Percentiles rank a stretch among this genome's conserved stretches.
Evolutionary conservation across 2,113 vertebrate species (phyloP).

Genomic region (Daboia siamensis): DNA sequence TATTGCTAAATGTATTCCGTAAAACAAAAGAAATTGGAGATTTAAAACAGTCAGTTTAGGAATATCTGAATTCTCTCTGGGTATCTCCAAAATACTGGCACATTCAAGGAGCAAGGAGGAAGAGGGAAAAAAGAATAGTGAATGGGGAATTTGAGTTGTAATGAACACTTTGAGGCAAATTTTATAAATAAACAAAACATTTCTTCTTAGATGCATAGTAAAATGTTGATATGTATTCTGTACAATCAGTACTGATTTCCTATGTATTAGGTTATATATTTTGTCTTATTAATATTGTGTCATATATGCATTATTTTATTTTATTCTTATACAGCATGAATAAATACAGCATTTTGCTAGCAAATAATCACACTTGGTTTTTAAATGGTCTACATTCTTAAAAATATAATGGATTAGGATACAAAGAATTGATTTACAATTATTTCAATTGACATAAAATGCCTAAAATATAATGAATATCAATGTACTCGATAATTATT

Average conservation of each 20-base stretch:
- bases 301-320: neutral
- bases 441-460: neutral
- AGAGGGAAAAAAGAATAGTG: neutral
- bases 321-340: neutral
- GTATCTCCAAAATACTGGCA: neutral
- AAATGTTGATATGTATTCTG: neutral
- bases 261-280: neutral
- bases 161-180: neutral
- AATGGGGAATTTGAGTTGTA: neutral
- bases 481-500: neutral
- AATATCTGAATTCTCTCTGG: neutral
- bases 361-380: neutral
- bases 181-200: neutral
- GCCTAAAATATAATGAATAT: neutral
- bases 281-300: neutral
- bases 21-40: neutral
- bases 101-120: neutral
- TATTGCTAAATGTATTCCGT: neutral
- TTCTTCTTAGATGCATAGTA: neutral
- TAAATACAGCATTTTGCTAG: neutral
- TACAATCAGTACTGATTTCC: neutral
- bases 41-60: neutral
- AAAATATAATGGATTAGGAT: neutral
- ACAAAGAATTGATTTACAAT: neutral
- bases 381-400: neutral